These are phyloP conservation scores for Heterohyrax brucei DNA, from an alignment of 2,797 vertebrate species.

Conservation along the genomic window DNA sequence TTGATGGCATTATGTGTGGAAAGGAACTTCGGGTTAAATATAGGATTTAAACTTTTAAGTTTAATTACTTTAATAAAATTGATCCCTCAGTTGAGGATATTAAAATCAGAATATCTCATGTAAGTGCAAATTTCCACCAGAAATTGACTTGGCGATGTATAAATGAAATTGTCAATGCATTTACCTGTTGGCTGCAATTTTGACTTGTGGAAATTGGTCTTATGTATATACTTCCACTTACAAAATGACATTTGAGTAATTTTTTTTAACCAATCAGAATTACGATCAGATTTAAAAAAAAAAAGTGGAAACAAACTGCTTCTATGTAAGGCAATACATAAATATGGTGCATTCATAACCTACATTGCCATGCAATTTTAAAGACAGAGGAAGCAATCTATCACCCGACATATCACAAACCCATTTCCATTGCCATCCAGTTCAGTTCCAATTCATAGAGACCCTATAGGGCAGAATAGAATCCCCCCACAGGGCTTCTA, in stretches of 20 bases:
- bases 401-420: not conserved
- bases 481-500: too few relatives aligned
- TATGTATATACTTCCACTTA: not conserved
- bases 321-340: not conserved
- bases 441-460: too few relatives aligned
- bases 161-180: not conserved
- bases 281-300: not conserved
- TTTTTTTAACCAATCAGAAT: not conserved
- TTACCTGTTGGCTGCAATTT: not conserved
- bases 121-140: not conserved
- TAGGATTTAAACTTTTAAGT: not conserved
- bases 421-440: too few relatives aligned
- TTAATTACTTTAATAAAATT: not conserved
- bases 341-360: not conserved
- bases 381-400: not conserved
- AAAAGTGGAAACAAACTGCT: not conserved
- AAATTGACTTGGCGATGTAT: not conserved
- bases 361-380: not conserved
- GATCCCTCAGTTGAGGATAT: not conserved
- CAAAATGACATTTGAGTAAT: not conserved
- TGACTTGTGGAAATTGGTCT: not conserved
- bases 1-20: too few relatives aligned
- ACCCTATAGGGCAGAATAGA: too few relatives aligned
- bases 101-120: not conserved
- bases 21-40: not conserved